phyloP scores from a whole-genome alignment of 2,797 vertebrate genomes.

The Manis javanica region DNA sequence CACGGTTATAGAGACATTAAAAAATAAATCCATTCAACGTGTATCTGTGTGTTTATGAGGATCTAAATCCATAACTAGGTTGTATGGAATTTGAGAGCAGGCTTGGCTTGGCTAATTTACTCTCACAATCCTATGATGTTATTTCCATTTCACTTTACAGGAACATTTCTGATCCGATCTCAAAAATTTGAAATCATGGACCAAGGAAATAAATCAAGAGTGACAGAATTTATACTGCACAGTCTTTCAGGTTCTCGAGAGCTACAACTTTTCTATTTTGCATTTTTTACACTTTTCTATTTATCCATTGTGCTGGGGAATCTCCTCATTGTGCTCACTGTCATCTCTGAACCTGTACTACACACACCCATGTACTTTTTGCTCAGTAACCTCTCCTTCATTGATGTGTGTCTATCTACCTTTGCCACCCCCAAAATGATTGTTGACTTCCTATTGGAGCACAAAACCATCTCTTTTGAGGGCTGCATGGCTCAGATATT shows the following conservation, averaged over 20 bases:
- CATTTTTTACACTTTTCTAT: neutral
- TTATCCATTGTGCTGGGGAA: slow-evolving; percentile 26
- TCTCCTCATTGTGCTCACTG: neutral
- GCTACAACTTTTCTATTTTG: slow-evolving; percentile 8
- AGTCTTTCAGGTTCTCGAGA: slow-evolving; percentile 5
- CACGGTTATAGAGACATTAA: neutral
- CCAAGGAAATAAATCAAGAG: neutral
- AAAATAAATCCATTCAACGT: neutral
- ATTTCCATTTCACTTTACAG: neutral
- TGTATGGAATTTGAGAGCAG: neutral
- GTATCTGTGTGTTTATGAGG: neutral
- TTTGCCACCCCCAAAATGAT: slow-evolving; percentile 36
- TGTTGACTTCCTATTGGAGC: neutral
- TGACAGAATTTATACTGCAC: slow-evolving; percentile 18
- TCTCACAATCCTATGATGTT: neutral
- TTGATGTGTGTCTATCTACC: neutral
- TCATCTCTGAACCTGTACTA: neutral
- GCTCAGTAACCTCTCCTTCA: slow-evolving; percentile 48
- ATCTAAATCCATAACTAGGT: neutral
- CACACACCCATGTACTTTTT: slow-evolving; percentile 52
- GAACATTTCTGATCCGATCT: neutral
- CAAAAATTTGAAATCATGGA: slow-evolving; percentile 35
- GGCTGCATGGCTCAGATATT: slow-evolving; percentile 45
- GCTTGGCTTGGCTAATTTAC: neutral
- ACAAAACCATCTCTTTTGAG: slow-evolving; percentile 16